Evolutionary conservation across 1,140 invertebrate species (phyloP), one percentile per base, ranked within the genome.

Genomic region (Dysdera silvatica): DNA sequence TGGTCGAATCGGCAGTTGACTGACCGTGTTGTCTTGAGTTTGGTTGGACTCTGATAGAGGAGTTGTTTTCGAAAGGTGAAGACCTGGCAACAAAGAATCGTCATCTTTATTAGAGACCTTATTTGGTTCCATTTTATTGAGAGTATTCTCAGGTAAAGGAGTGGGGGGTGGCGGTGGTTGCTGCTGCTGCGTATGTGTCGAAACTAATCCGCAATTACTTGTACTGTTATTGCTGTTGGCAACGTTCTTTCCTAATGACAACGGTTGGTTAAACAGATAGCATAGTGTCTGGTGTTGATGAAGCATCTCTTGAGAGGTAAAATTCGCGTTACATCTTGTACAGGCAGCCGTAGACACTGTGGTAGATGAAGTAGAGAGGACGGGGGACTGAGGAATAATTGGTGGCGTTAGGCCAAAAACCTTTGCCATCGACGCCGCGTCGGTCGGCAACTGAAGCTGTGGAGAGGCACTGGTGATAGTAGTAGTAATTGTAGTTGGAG

Each of bases 261-360:
- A 82, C 69, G 83, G 83, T 28, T 56, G 59, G 18, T 61, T 57
- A 40, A 69, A 69, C 20, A 68, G 55, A 37, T 66, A 69, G 57
- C 65, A 70, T 18, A 70, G 31, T 62, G 68, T 67, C 29, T 70
- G 69, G 57, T 69, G 69, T 62, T 70, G 69, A 12, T 58, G 18
- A 23, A 90, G 80, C 76, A 89, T 84, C 71, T 93, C 89, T 73
- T 85, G 84, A 70, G 80, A 87, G 23, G 82, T 80, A 74, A 89
- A 91, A 58, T 87, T 77, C 51, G 86, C 83, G 71, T 83, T 86
- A 78, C 89, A 92, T 61, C 87, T 82, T 33, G 83, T 81, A 76
- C 89, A 93, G 7, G 59, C 55, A 33, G 56, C 59, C n/a, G 53
- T 40, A 48, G 65, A 58, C 20, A 53, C 20, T n/a, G n/a, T n/a